Conservation (phyloP, 2,797 vertebrate genomes). For the Lagodon rhomboides region DNA sequence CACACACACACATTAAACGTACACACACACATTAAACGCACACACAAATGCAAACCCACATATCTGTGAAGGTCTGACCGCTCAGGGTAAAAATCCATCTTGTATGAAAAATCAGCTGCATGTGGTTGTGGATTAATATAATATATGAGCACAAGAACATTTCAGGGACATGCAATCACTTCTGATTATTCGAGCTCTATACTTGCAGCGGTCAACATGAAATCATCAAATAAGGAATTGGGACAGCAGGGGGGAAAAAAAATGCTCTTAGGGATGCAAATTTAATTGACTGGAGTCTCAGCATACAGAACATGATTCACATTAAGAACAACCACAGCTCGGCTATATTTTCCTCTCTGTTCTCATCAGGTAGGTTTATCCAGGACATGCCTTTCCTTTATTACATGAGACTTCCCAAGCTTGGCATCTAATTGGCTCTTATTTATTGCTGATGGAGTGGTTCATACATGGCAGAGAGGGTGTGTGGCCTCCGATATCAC, state of each 20-base stretch:
- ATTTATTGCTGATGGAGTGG: constrained; percentile 39
- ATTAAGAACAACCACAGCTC: constrained; percentile 72
- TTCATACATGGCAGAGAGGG: constrained; percentile 32
- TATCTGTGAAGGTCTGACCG: not conserved
- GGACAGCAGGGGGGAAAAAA: constrained; percentile 26
- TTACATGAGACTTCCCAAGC: constrained; percentile 26
- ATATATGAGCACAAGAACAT: constrained; percentile 26
- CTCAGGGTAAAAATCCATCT: not conserved
- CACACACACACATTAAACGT: not conserved
- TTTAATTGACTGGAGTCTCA: constrained; percentile 74
- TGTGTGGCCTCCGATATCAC: constrained; percentile 37
- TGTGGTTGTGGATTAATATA: not conserved
- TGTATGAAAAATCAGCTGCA: not conserved
- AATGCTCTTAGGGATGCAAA: constrained; percentile 74
- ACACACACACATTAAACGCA: not conserved
- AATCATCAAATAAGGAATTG: constrained; percentile 65
- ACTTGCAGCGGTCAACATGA: constrained; percentile 60
- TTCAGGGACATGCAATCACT: constrained; percentile 18
- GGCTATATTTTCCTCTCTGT: constrained; percentile 71
- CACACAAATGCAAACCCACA: constrained; percentile 1
- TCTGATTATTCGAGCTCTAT: constrained; percentile 28
- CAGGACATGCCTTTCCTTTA: constrained; percentile 41
- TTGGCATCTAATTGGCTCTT: constrained; percentile 51
- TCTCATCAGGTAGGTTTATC: constrained; percentile 32
- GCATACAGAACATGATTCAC: constrained; percentile 72